Evolutionary conservation across 2,113 vertebrate genomes (phyloP).

Genomic region (Bubo bubo): DNA sequence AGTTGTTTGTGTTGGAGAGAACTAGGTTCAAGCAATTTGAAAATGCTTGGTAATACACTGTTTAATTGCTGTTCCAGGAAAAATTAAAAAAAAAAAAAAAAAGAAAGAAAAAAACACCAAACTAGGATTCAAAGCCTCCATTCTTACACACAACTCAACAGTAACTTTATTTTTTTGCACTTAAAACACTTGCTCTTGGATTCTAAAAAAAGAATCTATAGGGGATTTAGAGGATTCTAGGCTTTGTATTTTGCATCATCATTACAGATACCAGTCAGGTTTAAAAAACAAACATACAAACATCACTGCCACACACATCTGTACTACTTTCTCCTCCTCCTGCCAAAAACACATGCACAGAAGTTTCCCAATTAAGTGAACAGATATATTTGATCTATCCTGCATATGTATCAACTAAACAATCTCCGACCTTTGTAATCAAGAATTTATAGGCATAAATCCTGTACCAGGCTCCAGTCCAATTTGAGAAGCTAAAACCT

Average conservation of each 20-base stretch:
- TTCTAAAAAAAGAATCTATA: background rate
- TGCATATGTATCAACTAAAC: background rate
- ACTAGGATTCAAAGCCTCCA: background rate
- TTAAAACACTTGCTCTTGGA: background rate
- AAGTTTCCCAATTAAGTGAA: background rate
- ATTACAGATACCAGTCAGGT: background rate
- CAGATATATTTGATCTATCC: background rate
- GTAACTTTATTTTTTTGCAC: background rate
- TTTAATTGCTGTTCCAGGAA: background rate
- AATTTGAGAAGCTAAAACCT: background rate
- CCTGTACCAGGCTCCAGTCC: background rate
- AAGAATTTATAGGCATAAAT: background rate
- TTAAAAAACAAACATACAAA: background rate
- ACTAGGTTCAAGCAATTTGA: background rate
- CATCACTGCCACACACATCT: background rate
- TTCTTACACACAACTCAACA: background rate
- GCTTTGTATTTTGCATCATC: background rate
- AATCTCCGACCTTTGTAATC: background rate
- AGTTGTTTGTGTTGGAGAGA: background rate
- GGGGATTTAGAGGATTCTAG: background rate
- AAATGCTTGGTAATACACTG: background rate
- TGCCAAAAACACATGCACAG: background rate
- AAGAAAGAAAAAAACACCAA: background rate
- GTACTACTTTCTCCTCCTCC: background rate
- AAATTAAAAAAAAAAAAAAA: background rate